Evolutionary conservation across 2,797 vertebrate species (phyloP), one percentile per base, ranked within the genome.

Genomic region (Bovichtus variegatus): DNA sequence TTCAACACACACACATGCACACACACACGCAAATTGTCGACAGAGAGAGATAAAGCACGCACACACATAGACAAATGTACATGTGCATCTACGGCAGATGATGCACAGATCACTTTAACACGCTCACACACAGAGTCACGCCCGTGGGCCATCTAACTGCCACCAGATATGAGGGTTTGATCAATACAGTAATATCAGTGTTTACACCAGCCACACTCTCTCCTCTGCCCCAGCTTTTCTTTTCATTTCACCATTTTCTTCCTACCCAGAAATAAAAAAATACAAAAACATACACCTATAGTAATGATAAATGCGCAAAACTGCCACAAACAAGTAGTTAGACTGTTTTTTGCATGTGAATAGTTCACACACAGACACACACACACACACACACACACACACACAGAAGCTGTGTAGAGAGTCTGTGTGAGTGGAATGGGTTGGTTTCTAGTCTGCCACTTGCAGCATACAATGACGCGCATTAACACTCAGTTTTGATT

Each of bases 131-230:
- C 50, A 5, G 19, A 78, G 76, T 82, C 71, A 63, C 53, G 61
- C 73, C 75, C 29, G 38, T 23, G 76, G 82, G 73, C 82, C 79
- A 77, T 88, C 74, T 80, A 83, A 85, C 81, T 90, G 89, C 80
- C 80, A 85, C 75, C 77, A 87, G 69, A 89, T 85, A 89, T 87
- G 87, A 86, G 71, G 73, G 74, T 73, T 82, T 79, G 88, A 94
- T 93, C 92, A 90, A 92, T 94, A 90, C 78, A 73, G 71, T 88
- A 86, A 92, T 92, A 90, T 90, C 79, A 88, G 70, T 75, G 87
- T 91, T 91, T 83, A 80, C 78, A 79, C 54, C 67, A 72, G 66
- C 72, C 61, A 5, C 73, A 31, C 34, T 55, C 66, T 57, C 49
- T 64, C 29, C 49, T 81, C 68, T 64, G 51, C 66, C 55, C 71